Percentiles rank a stretch among this genome's conserved stretches.
Conservation (phyloP, 2,113 vertebrate species). For the Eleginops maclovinus region DNA sequence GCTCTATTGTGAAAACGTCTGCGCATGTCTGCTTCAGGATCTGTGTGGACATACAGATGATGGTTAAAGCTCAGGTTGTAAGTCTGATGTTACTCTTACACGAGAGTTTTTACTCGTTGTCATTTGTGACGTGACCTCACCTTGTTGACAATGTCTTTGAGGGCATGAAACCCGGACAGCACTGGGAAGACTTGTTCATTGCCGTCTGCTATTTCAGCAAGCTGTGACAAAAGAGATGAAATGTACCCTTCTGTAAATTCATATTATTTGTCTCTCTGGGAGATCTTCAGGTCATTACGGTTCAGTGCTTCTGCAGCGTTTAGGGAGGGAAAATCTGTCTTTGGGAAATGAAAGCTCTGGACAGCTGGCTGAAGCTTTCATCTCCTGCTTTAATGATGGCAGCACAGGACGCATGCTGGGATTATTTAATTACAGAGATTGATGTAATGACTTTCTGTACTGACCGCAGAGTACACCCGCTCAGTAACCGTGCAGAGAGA, state of each 20-base stretch:
- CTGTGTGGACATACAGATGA: conserved; percentile 73
- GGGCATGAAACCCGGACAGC: conserved; percentile 92
- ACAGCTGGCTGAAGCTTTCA: conserved; percentile 53
- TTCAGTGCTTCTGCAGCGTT: conserved; percentile 18
- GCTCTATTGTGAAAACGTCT: conserved; percentile 90
- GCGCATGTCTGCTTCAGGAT: conserved; percentile 92
- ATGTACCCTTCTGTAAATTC: background rate
- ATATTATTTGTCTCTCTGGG: background rate
- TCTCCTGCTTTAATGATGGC: conserved; percentile 51
- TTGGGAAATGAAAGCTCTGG: conserved; percentile 47
- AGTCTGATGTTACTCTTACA: background rate
- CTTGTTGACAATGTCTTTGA: conserved; percentile 93
- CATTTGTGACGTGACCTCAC: conserved; percentile 81
- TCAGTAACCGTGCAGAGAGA: background rate
- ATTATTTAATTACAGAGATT: conserved; percentile 62
- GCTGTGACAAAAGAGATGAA: conserved; percentile 76
- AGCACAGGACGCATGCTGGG: conserved; percentile 67
- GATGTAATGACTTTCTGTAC: conserved; percentile 67
- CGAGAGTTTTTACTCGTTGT: background rate
- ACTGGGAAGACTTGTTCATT: conserved; percentile 95
- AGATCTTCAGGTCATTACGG: conserved; percentile 8
- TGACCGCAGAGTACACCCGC: background rate
- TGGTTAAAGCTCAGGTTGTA: background rate
- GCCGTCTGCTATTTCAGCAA: conserved; percentile 91
- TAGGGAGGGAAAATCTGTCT: conserved; percentile 22